A percentile compares a stretch with the other conserved stretches of the same genome.
Evolutionary conservation across 2,113 vertebrate genomes (phyloP).

Genomic region (Cnemophilus loriae): DNA sequence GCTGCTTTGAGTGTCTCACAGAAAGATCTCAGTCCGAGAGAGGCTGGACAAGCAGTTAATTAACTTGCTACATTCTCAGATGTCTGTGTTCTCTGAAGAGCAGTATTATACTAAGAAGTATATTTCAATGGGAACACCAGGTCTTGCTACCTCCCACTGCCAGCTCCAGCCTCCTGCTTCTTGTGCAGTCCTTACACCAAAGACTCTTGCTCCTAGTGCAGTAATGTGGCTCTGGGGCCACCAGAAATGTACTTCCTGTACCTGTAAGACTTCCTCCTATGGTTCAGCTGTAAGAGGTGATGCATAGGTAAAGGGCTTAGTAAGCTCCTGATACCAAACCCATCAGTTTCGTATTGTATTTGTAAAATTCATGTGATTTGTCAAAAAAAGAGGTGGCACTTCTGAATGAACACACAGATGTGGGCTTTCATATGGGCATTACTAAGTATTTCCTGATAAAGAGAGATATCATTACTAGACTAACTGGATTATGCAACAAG

Average conservation of each 20-base stretch:
- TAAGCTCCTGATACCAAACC: background rate
- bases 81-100: background rate
- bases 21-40: background rate
- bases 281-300: background rate
- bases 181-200: background rate
- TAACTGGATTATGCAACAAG: background rate
- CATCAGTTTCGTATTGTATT: background rate
- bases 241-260: background rate
- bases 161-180: background rate
- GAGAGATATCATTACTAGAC: background rate
- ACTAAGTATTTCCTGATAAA: background rate
- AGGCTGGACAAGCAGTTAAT: background rate
- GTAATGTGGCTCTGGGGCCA: fast-evolving
- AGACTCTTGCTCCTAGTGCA: background rate
- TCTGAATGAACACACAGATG: background rate
- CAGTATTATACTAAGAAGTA: background rate
- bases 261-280: background rate
- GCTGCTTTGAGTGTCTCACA: background rate
- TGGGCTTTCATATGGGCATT: background rate
- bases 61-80: background rate
- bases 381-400: background rate
- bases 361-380: background rate
- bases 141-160: background rate
- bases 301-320: background rate
- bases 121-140: background rate